Base-by-base conservation (phyloP, 2,888 invertebrate species). In the Cheiracanthium punctorium region DNA sequence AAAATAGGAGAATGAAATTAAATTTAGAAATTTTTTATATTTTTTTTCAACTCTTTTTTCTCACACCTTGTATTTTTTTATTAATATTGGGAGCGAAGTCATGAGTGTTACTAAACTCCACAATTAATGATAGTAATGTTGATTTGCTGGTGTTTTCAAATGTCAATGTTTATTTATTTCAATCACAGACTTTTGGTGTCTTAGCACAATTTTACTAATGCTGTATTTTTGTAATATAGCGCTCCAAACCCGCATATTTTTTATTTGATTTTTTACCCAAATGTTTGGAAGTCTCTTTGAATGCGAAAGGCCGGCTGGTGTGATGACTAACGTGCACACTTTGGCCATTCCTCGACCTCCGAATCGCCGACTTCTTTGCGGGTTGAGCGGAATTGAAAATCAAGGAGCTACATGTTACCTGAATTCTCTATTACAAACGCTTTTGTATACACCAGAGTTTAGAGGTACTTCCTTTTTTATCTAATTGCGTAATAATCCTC, bases 381-480 rank as follows among this genome's bases (percentile, higher is more conserved):
- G 90, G 12, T 86, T 92, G 33, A 90, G 90, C 86, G 92, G 92
- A 4, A 91, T 92, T 28, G 90, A 90, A 75, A 92, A 92, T 86
- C 92, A 92, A 89, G 92, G 92, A 80, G 91, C 92, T 10, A 92
- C 92, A 14, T 92, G 92, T 88, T 92, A 92, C 88, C 89, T 92
- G 8, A 92, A 92, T 81, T 91, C 91, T 14, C 88, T 92, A 7
- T 87, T 92, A 12, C 92, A 92, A 82, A 91, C 91, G 2, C 88
- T 92, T n/a, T 82, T 91, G n/a, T 90, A 90, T 41, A 92, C 92
- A 20, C 91, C 91, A 24, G 92, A 92, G 89, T 91, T 92, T 82
- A 90, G 91, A 91, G 92, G 92, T 92, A 90, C 33, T n/a, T n/a
- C n/a, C n/a, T n/a, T n/a, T n/a, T n/a, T n/a, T n/a, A n/a, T n/a